Evolutionary conservation across 1,140 invertebrate species (phyloP), one percentile per base, ranked within the genome.

Genomic region (Drosophila sechellia): DNA sequence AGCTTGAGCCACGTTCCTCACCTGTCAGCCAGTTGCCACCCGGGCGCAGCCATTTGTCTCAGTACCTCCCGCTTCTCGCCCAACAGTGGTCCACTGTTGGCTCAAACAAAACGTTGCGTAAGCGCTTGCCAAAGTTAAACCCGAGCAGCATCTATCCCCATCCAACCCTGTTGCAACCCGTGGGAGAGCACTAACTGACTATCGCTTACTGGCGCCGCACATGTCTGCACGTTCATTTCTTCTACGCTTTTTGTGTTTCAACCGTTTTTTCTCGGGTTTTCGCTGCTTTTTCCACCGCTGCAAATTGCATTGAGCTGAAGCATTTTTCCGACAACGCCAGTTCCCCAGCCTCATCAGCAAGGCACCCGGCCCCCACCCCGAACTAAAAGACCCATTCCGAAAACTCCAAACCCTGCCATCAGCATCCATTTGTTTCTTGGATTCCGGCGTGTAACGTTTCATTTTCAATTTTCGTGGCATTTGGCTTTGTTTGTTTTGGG

Each of bases 381-480:
- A 27, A 65, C 56, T 27, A 13, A 31, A 25, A 17, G 27, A 61
- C 15, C n/a, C 45, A 8, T 25, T 42, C 20, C 25, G 10, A 20
- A 31, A 40, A 17, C 35, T 43, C 45, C 58, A 48, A 12, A 11
- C 37, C 40, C 27, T 35, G 58, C 68, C 68, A 71, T 71, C 66
- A 69, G 58, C 74, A 77, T 71, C 66, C 77, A 80, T 79, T 80
- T 85, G 75, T 84, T 83, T 79, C 59, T 83, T 59, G 58, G 81
- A 86, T 86, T 80, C 77, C 73, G 68, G 81, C 77, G 66, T 74
- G 72, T 70, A 81, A 75, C 64, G 81, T 81, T 87, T 87, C 69
- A 81, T 85, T 87, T 85, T 87, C 81, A 81, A 85, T 85, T 85
- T 87, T 87, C 78, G 70, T 77, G 78, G 59, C 57, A 85, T 78